Base-by-base conservation (phyloP, 2,888 invertebrate species). In the Drosophila recens region DNA sequence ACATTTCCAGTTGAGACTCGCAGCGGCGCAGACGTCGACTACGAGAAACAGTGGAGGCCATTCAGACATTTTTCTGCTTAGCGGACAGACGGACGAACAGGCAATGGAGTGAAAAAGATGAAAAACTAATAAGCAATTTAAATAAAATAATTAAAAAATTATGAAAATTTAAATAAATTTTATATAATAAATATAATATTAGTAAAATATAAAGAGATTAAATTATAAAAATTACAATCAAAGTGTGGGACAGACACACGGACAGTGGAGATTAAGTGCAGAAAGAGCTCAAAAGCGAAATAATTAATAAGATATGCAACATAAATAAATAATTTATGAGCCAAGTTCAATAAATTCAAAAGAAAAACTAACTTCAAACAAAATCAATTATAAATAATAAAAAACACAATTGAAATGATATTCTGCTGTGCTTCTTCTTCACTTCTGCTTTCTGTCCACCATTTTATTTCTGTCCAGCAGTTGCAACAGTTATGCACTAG, bases 11-110 rank as follows among this genome's bases (percentile, higher is more conserved):
- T 89, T 82, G 53, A 72, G 72, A 87, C 80, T 80, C 75, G 72
- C 77, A 80, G 79, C 81, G 76, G 87, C 82, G 84, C 91, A 90
- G 91, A 90, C 91, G 84, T 89, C 80, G 76, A 52, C 33, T 27
- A 13, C 48, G 51, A 46, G 30, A 51, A 49, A 17, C 81, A 67
- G 66, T 77, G 75, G 80, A 76, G 59, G 48, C 62, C 34, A 30
- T 38, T 9, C 38, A 43, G 56, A 66, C 56, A 68, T 36, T 46
- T 58, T 61, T 40, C 33, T 61, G 42, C 27, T 15, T n/a, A 4
- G 30, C 1, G 33, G 40, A 67, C 53, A 33, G 45, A 40, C 49
- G 23, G 48, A 52, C 49, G 17, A 27, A 15, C 49, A 4, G 38
- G 13, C 27, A n/a, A 30, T 33, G 42, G 33, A 42, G 33, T 36